phyloP scores from a whole-genome alignment of 2,797 vertebrate genomes.

The Pipistrellus nathusii region DNA sequence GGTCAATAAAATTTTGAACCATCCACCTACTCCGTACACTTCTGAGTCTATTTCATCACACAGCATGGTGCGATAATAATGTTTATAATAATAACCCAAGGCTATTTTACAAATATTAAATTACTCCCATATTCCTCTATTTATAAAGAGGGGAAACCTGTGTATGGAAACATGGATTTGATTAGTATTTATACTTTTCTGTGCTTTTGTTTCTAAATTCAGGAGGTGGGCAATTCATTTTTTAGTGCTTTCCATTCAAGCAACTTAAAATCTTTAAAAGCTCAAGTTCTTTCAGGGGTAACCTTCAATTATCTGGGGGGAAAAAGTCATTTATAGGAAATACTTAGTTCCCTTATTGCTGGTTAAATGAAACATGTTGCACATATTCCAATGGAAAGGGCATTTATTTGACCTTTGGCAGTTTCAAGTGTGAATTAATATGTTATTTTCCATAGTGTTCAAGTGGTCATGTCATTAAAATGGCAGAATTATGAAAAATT shows the following conservation, averaged over 20 bases:
- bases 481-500: constrained; percentile 23
- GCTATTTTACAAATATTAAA: constrained; percentile 60
- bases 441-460: neutral
- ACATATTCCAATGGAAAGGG: neutral
- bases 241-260: constrained; percentile 60
- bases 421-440: neutral
- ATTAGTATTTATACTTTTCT: constrained; percentile 52
- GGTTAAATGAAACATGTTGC: constrained; percentile 55
- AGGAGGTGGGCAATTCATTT: neutral
- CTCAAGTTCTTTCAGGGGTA: constrained; percentile 39
- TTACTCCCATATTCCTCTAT: constrained; percentile 20
- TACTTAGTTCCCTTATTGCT: neutral
- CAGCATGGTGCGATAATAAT: neutral
- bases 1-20: constrained; percentile 38
- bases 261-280: constrained; percentile 51
- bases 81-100: neutral
- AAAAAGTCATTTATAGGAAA: constrained; percentile 52
- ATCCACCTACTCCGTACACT: neutral
- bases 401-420: constrained; percentile 54
- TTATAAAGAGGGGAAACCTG: constrained; percentile 33
- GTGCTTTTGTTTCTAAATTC: constrained; percentile 57
- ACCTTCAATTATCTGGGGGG: neutral
- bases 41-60: constrained; percentile 32
- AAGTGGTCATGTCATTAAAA: neutral
- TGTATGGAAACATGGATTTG: constrained; percentile 50